Base-by-base conservation (phyloP, 2,797 vertebrate species). In the Hemibagrus guttatus region DNA sequence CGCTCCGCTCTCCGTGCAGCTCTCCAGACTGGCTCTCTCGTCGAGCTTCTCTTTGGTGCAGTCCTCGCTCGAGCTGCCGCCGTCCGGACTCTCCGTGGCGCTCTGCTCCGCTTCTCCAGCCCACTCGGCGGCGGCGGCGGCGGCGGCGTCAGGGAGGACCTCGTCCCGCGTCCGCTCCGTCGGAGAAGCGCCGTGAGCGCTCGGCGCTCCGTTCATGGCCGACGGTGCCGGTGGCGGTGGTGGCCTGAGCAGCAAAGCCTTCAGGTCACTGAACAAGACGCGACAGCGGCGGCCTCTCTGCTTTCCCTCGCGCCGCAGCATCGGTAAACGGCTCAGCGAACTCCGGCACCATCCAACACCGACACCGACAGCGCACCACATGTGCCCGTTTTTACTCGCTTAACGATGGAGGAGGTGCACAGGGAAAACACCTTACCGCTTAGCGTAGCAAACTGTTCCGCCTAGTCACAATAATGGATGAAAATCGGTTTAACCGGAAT, bases 241-340 rank as follows among this genome's bases (percentile, higher is more conserved):
- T 84, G 91, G 90, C 94, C 96, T 93, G 93, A 96, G 92, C 81
- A 96, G 92, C 93, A 96, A 95, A 94, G 96, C 95, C 94, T 96
- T 96, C 95, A 96, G 94, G 95, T 97, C 96, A 96, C 96, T 96
- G 94, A 96, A 96, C 91, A 96, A 94, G 95, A 96, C 95, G 93
- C 95, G 95, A 93, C 96, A 96, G 94, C 95, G 96, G 94, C 95
- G 96, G 96, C 96, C 95, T 93, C 96, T 96, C 94, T 96, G 94
- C 94, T 96, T 95, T 93, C 95, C 95, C 94, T 96, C 95, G 91
- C 94, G 95, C 95, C 94, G 95, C 94, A 95, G 96, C 96, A 97
- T 96, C 93, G 95, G 96, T 95, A 94, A 95, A 90, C 93, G 93
- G 91, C 92, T 93, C 84, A 94, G 90, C 90, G 94, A 93, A 93